Base-by-base conservation (phyloP, 1,140 invertebrate species). In the Camponotus floridanus region DNA sequence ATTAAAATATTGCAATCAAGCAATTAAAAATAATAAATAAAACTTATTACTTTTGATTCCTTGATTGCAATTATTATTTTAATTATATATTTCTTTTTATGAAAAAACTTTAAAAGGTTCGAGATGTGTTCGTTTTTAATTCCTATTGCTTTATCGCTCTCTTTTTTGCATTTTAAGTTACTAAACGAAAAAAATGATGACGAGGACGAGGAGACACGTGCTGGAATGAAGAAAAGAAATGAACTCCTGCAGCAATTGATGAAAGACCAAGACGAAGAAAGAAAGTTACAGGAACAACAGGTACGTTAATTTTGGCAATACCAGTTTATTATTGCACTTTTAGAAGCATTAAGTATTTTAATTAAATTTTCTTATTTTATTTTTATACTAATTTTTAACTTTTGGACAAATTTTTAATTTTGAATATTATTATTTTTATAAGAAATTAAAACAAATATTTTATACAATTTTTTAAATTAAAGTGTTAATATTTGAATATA, bases 151-250 rank as follows among this genome's bases (percentile, higher is more conserved):
- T 48, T 36, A 21, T 0, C 11, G 13, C 57, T 67, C 68, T 70
- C 36, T 61, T 18, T 76, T 64, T 76, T 65, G 1, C 11, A 8
- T 68, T 96, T 95, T 31, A 93, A 98, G 97, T 96, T 98, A 92
- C 95, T 99, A 39, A 98, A 98, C 92, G 97, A 98, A 79, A 98
- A 97, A 94, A 97, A 96, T 68, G 97, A 98, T 87, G 97, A 98
- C 87, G 97, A 98, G 88, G 96, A 97, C 87, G 95, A 97, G 55
- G 96, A 97, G 91, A 94, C 95, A 76, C 94, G 96, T 88, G 95
- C 94, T 45, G 96, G 95, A 70, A 92, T 96, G 42, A 96, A 97
- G 85, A 96, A 96, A 67, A 93, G 94, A 62, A 97, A 97, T 91
- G 98, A 98, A 91, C 95, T 98, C 67, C 95, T 98, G 59, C 97